Evolutionary conservation across 2,888 invertebrate species (phyloP), one percentile per base, ranked within the genome.

Genomic region (Apodemia zela): DNA sequence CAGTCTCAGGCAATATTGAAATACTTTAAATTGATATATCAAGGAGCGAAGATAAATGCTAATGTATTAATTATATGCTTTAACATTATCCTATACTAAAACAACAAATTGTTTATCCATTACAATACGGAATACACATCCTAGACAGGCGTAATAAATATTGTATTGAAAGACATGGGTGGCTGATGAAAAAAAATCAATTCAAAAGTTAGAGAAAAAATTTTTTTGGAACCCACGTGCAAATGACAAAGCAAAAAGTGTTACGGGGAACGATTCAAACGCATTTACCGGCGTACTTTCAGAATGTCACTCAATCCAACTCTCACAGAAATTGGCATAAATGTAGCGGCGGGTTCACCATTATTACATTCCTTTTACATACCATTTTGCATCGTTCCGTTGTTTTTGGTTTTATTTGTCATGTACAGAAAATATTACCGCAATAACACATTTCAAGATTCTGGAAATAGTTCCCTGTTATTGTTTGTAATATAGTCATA

Each of bases 331-430:
- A 29, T 57, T 57, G 54, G 25, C 54, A 15, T n/a, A 57, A 57
- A 57, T 57, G 54, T 57, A 29, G 54, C 54, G n/a, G 29, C 54
- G 25, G 1, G 29, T 47, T 47, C 45, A n/a, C 29, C 54, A 15
- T 25, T 57, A 57, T 57, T 57, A 57, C 54, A 57, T 57, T 57
- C 54, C 54, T 29, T 8, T 57, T 29, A 25, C 29, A 57, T 57
- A 57, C 29, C 57, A 29, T 57, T 57, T 57, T 57, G 47, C 47
- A 17, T n/a, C n/a, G 15, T 57, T 57, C 7, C 25, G 15, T 57
- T 57, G 29, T 57, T 57, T 42, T 57, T 57, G 29, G 57, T 57
- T 21, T 57, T 47, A 47, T 47, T 47, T n/a, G 45, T 6, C 7
- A 29, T 25, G 25, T 8, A 29, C 29, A 25, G n/a, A n/a, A 57